Percentiles rank a stretch among this genome's conserved stretches.
Evolutionary conservation across 2,113 vertebrate genomes (phyloP).

Genomic region (Galemys pyrenaicus): DNA sequence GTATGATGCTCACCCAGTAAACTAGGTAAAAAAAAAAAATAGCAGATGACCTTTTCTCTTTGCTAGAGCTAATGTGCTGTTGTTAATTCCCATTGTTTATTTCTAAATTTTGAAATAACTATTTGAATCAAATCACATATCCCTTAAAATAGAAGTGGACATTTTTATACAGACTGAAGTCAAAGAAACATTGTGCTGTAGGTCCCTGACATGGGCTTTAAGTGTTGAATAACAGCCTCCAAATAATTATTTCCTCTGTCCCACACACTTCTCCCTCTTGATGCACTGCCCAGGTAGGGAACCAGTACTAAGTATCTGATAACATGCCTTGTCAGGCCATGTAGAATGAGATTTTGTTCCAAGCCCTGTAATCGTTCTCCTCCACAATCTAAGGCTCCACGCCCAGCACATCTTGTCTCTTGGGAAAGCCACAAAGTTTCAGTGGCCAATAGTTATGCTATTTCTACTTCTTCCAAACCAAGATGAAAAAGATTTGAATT

Average conservation of each 20-base stretch:
- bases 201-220: not conserved
- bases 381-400: conserved; percentile 50
- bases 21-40: not conserved
- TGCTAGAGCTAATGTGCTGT: not conserved
- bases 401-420: conserved; percentile 66
- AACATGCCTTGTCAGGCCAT: conserved; percentile 55
- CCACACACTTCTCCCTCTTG: conserved; percentile 51
- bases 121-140: not conserved
- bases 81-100: not conserved
- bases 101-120: not conserved
- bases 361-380: conserved; percentile 64
- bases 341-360: conserved; percentile 72
- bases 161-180: not conserved
- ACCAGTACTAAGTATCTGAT: conserved; percentile 63
- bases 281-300: conserved; percentile 64
- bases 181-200: not conserved
- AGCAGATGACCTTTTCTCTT: not conserved
- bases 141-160: not conserved
- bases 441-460: conserved; percentile 13
- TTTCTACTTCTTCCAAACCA: conserved; percentile 67
- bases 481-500: conserved; percentile 41
- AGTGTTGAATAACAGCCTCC: conserved; percentile 38
- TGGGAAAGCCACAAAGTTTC: conserved; percentile 62
- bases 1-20: too few species aligned
- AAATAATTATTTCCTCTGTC: conserved; percentile 34